Conservation (phyloP, 2,797 vertebrate species). For the Artibeus jamaicensis region DNA sequence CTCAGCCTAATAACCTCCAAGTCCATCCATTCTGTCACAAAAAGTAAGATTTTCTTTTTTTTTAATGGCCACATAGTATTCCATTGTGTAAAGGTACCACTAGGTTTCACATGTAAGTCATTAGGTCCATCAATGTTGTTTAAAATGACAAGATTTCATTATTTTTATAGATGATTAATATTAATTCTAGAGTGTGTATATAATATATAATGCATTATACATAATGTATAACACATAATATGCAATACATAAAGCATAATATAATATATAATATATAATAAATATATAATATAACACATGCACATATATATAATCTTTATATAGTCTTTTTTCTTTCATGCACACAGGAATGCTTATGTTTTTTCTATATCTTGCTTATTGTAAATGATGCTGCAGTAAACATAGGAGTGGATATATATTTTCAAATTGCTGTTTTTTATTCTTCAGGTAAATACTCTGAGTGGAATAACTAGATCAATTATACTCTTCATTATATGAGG, state of each 20-base stretch:
- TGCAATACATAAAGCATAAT: no score
- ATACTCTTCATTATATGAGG: no score
- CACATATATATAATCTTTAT: background rate
- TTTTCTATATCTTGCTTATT: background rate
- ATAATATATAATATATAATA: no score
- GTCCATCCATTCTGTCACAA: no score
- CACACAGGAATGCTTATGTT: background rate
- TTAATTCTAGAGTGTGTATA: background rate
- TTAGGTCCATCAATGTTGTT: background rate
- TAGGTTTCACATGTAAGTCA: background rate
- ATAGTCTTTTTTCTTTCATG: background rate
- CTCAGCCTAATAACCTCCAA: no score
- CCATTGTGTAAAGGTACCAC: background rate
- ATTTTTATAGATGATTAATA: background rate
- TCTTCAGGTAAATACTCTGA: background rate
- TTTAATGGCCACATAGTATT: no score
- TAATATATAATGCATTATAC: no score
- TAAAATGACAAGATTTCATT: background rate
- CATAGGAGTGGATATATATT: background rate
- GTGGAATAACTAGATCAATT: no score
- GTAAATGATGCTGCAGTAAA: background rate
- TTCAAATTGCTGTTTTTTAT: background rate
- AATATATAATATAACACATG: no score
- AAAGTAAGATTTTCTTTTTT: no score
- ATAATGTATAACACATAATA: no score